phyloP scores from a whole-genome alignment of 2,113 vertebrate genomes.

The Chionomys nivalis region DNA sequence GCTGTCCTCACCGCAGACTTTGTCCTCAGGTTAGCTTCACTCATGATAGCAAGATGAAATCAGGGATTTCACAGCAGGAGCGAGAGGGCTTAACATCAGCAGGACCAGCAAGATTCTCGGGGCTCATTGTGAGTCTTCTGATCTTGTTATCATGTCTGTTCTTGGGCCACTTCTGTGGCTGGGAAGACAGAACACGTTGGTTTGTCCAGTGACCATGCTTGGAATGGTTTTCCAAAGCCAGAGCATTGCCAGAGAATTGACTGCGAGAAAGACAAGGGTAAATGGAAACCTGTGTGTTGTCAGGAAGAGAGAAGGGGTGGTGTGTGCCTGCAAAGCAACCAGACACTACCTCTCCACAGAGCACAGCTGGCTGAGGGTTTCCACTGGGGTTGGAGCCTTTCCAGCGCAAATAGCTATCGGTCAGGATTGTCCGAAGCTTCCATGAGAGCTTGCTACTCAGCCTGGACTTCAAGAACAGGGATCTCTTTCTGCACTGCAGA shows the following conservation, averaged over 20 bases:
- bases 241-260: neutral
- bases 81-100: neutral
- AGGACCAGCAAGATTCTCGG: neutral
- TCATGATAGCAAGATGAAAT: neutral
- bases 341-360: neutral
- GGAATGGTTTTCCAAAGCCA: slow-evolving; percentile 10
- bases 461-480: no score
- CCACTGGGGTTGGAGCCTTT: neutral
- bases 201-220: neutral
- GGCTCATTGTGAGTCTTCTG: neutral
- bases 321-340: neutral
- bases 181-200: neutral
- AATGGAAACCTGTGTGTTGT: neutral
- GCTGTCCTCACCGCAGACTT: neutral
- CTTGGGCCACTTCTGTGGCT: neutral
- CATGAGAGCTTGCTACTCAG: neutral
- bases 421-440: neutral
- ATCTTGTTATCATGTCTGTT: neutral
- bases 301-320: neutral
- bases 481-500: slow-evolving; percentile 7
- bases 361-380: neutral
- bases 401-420: neutral
- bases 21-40: neutral
- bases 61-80: no score
- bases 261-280: neutral